phyloP scores from a whole-genome alignment of 2,113 vertebrate species.

The Cyprichromis sp. region DNA sequence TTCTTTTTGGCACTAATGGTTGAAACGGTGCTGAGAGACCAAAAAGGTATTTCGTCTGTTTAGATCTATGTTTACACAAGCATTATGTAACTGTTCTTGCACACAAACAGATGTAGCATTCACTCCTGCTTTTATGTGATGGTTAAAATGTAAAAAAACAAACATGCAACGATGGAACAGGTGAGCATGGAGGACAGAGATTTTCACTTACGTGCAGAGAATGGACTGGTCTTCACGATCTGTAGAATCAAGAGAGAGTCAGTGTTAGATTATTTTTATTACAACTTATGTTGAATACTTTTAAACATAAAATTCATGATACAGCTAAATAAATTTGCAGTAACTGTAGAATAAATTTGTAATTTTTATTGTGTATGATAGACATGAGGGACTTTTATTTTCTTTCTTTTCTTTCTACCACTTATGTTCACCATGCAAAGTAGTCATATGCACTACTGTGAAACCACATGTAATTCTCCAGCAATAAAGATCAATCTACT shows the following conservation, averaged over 20 bases:
- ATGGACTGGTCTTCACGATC: slow-evolving; percentile 98
- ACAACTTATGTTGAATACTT: background rate
- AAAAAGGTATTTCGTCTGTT: background rate
- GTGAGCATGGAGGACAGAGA: background rate
- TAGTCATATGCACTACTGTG: background rate
- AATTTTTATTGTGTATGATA: background rate
- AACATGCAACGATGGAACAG: background rate
- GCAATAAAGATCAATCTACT: background rate
- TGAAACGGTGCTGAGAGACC: background rate
- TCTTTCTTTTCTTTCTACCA: background rate
- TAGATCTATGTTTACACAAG: slow-evolving; percentile 13
- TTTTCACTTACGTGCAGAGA: slow-evolving; percentile 92
- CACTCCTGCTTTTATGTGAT: background rate
- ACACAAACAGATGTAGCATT: background rate
- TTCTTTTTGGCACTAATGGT: background rate
- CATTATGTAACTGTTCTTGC: slow-evolving; percentile 24
- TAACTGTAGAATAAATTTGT: background rate
- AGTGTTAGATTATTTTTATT: background rate
- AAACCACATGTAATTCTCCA: background rate
- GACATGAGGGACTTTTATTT: background rate
- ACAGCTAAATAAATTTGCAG: background rate
- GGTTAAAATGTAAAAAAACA: background rate
- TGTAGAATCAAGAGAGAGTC: slow-evolving; percentile 56
- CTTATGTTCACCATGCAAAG: background rate
- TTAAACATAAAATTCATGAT: background rate